Base-by-base conservation (phyloP, 2,888 invertebrate genomes). In the Scaptomyza polygonia region DNA sequence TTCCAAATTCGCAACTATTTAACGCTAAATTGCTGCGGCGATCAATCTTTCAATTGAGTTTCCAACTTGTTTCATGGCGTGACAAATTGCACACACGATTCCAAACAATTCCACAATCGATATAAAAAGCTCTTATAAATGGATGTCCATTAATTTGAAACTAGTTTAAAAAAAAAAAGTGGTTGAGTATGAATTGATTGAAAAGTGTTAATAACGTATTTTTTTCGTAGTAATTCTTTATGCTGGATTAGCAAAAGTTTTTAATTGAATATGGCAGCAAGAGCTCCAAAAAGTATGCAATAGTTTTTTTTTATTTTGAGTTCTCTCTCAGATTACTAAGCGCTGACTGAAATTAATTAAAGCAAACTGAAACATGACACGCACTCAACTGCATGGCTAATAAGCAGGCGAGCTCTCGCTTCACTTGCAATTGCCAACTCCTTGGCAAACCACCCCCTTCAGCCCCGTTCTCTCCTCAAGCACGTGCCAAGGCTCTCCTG, bases 281-380 rank as follows among this genome's bases (percentile, higher is more conserved):
- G 18, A n/a, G 18, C 16, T 48, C 18, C 3, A 7, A 18, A n/a
- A 48, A 48, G 48, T 48, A 21, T 21, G 48, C 48, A 32, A 21
- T 32, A n/a, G 0, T 53, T n/a, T 42, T 53, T 21, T 11, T 16
- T 42, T 53, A 14, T 11, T 16, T 27, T 5, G 14, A 12, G 18
- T 36, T 53, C 11, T 30, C 57, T 51, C 56, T 61, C 67, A 67
- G 72, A 72, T 77, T 74, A 74, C 74, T 72, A 49, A 29, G 62
- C 52, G 61, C 74, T 47, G 77, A 48, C 54, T 54, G 44, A 77
- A 81, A 81, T 81, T 81, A 81, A 81, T 81, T 86, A 81, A 84
- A 64, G 79, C 79, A 69, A 81, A 86, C 85, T 77, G 78, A 84
- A 81, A 78, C 80, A 67, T 66, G 87, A 69, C 80, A 81, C 81